Evolutionary conservation across 2,888 invertebrate species (phyloP).

Genomic region (Siphonodentalium dalli): DNA sequence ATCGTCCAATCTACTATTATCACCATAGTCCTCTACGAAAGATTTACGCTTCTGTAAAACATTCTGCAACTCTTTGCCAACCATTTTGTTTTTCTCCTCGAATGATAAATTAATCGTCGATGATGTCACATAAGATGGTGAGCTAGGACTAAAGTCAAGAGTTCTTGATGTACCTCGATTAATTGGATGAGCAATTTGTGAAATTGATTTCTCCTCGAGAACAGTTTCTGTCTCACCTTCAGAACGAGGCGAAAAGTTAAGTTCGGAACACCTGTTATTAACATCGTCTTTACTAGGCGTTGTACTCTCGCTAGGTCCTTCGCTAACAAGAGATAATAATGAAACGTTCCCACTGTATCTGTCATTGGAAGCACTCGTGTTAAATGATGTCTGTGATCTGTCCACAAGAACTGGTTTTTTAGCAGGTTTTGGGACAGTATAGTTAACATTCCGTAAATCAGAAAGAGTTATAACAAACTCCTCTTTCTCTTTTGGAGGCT

Average conservation of each 20-base stretch:
- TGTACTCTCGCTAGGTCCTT: too few relatives aligned
- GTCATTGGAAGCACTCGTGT: too few relatives aligned
- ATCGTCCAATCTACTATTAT: not conserved
- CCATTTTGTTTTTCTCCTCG: too few relatives aligned
- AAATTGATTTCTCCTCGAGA: conserved; percentile 51
- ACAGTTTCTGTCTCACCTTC: conserved; percentile 47
- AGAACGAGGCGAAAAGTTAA: conserved; percentile 40
- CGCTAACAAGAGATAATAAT: too few relatives aligned
- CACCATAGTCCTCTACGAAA: not conserved
- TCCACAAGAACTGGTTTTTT: not conserved
- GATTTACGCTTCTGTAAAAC: not conserved
- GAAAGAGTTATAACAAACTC: conserved; percentile 52
- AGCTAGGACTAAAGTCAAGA: too few relatives aligned
- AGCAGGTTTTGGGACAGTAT: conserved; percentile 25
- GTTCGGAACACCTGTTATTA: conserved; percentile 40
- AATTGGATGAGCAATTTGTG: conserved; percentile 41
- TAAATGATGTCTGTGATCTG: too few relatives aligned
- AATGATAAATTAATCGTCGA: too few relatives aligned
- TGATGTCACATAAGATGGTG: too few relatives aligned
- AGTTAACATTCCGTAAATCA: conserved; percentile 43
- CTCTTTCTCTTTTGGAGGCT: conserved; percentile 32
- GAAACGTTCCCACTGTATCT: too few relatives aligned
- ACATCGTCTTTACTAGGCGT: conserved; percentile 26
- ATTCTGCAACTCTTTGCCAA: too few relatives aligned
- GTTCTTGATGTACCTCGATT: conserved; percentile 11